Base-by-base conservation (phyloP, 2,113 vertebrate species). In the Herpailurus yagouaroundi region DNA sequence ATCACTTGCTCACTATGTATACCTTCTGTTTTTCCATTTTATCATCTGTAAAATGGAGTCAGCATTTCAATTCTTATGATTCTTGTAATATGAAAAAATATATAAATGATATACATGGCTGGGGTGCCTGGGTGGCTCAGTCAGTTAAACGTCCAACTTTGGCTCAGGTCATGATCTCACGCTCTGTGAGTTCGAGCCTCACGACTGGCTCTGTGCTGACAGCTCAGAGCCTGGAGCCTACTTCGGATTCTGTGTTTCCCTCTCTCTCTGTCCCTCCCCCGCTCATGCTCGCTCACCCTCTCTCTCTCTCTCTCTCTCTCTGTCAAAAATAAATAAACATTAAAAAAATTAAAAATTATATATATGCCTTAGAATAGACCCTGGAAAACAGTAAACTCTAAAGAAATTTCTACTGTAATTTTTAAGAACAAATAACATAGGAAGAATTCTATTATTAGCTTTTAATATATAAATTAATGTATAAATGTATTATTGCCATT, bases 221-320 rank as follows among this genome's bases (percentile, higher is more conserved):
- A 45, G 45, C 45, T 45, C 45, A 45, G 45, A 45, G 45, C 8
- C 45, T 45, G 45, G 8, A 45, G 8, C 45, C 45, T 45, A 45
- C 45, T 45, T 45, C 45, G 1, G 45, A 45, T 45, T 45, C 45
- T 45, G 45, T 45, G 45, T 45, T 45, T 45, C 45, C 45, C 45
- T 45, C 45, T 45, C 45, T 45, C 45, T 45, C 45, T 45, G 45
- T 45, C 45, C 45, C 8, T 45, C 45, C 45, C 45, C 45, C 0
- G 8, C 45, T 2, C 45, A 45, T 1, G 7, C 45, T 9, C 8
- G 8, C 45, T 9, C 41, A 0, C 45, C n/a, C n/a, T 45, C 45
- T 45, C 45, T 45, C 45, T 45, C 41, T 45, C 7, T 45, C 45
- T 45, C 41, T 41, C 45, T 45, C 45, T 45, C 45, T 45, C 45